Conservation (phyloP, 2,797 vertebrate species). For the Martes flavigula region DNA sequence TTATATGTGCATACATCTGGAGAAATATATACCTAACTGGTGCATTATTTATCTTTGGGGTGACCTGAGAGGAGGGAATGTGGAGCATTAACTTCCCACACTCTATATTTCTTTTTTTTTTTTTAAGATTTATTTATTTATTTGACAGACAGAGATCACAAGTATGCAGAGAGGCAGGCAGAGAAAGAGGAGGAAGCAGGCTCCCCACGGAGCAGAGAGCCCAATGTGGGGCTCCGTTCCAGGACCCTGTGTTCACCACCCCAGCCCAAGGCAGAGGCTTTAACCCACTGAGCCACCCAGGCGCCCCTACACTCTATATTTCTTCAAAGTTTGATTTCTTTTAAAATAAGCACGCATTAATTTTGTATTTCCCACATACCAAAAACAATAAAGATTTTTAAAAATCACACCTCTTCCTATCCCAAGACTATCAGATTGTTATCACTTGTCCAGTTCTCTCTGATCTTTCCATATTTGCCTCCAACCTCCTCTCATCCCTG, state of each 20-base stretch:
- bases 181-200: no score
- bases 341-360: constrained; percentile 21
- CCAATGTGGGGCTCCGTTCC: no score
- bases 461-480: constrained; percentile 51
- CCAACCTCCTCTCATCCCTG: not conserved
- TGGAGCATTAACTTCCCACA: not conserved
- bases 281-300: no score
- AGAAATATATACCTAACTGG: not conserved
- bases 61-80: not conserved
- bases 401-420: not conserved
- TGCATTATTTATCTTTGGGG: not conserved
- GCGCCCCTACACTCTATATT: not conserved
- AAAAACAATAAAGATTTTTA: not conserved
- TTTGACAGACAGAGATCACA: no score
- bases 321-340: constrained; percentile 25
- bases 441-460: not conserved
- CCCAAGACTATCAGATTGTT: not conserved
- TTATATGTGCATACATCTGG: not conserved
- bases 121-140: no score
- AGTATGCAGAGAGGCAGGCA: no score
- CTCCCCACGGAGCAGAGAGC: no score
- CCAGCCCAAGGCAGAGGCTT: no score
- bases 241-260: no score
- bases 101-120: no score
- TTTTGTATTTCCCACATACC: constrained; percentile 23